Base-by-base conservation (phyloP, 1,140 invertebrate genomes). In the Heliconius congener region DNA sequence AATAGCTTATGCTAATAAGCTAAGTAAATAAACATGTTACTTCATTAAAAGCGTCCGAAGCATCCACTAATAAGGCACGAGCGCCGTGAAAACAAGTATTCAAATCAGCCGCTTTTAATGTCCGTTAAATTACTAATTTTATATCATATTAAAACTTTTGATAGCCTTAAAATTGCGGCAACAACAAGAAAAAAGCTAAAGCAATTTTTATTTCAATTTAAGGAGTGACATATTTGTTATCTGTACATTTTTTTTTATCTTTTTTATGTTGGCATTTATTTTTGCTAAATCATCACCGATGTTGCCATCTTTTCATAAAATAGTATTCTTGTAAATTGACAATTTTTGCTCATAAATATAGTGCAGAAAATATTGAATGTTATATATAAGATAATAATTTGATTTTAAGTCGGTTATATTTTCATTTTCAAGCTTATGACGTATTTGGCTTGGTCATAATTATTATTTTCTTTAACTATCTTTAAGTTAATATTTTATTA, bases 11-110 rank as follows among this genome's bases (percentile, higher is more conserved):
- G 60, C 60, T 66, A 66, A 66, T 66, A 66, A 30, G 8, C n/a
- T 87, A 75, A 66, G 74, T 75, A 75, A 66, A 75, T 75, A 75
- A 75, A 75, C 34, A 39, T 55, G 60, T 75, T 18, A 66, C 34
- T 66, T 75, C 57, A 66, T 37, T 42, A 23, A 60, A 42, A 23
- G 66, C 39, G 23, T 75, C 55, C 34, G 66, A 42, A 75, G n/a
- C 6, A 30, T 23, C 57, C 74, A 30, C 76, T 77, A 71, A 80
- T 72, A 66, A 74, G 66, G 52, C 78, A 52, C 74, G 76, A 52
- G 60, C 70, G 71, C 73, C 79, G 75, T 75, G 55, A 60, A 75
- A 72, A 76, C 27, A 50, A 60, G 57, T 39, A 71, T 74, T 81
- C 71, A 74, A 74, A 77, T 77, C n/a, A 39, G 34, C n/a, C 23